These are phyloP conservation scores for Mesorhabditis sp. DNA, from an alignment of 2,888 invertebrate genomes.

Conservation along the genomic window DNA sequence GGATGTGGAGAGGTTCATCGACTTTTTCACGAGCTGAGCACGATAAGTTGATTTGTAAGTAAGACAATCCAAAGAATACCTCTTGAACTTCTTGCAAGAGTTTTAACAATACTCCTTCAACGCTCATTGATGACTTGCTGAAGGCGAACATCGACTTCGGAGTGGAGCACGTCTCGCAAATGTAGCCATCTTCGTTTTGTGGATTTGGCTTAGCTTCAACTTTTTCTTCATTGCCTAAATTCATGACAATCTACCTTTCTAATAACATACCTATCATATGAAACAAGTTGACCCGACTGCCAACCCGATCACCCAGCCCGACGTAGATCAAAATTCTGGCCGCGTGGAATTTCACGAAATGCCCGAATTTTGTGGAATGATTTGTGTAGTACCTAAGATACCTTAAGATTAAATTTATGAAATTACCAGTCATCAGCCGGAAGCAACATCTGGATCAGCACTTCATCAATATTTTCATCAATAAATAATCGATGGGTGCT, in stretches of 20 bases:
- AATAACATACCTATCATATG: slow-evolving; percentile 63
- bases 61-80: slow-evolving; percentile 10
- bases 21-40: slow-evolving; percentile 35
- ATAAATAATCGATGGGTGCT: slow-evolving; percentile 64
- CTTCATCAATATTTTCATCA: slow-evolving; percentile 67
- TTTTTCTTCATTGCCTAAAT: background rate
- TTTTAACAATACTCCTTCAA: slow-evolving; percentile 42
- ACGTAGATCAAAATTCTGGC: slow-evolving; percentile 68
- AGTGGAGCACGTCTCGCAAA: slow-evolving; percentile 52
- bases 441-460: slow-evolving; percentile 66
- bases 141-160: slow-evolving; percentile 46
- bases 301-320: slow-evolving; percentile 67
- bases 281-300: slow-evolving; percentile 67
- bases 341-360: slow-evolving; percentile 69
- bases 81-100: slow-evolving; percentile 34
- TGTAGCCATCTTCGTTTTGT: slow-evolving; percentile 55
- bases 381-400: slow-evolving; percentile 67
- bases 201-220: background rate
- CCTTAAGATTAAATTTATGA: background rate
- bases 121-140: slow-evolving; percentile 47
- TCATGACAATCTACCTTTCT: background rate
- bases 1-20: slow-evolving; percentile 38
- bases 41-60: background rate
- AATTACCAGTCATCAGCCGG: slow-evolving; percentile 68
- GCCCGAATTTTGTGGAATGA: slow-evolving; percentile 68